Percentiles rank a stretch among this genome's conserved stretches.
Evolutionary conservation across 1,140 invertebrate species (phyloP).

Genomic region (Caenorhabditis inopinata): DNA sequence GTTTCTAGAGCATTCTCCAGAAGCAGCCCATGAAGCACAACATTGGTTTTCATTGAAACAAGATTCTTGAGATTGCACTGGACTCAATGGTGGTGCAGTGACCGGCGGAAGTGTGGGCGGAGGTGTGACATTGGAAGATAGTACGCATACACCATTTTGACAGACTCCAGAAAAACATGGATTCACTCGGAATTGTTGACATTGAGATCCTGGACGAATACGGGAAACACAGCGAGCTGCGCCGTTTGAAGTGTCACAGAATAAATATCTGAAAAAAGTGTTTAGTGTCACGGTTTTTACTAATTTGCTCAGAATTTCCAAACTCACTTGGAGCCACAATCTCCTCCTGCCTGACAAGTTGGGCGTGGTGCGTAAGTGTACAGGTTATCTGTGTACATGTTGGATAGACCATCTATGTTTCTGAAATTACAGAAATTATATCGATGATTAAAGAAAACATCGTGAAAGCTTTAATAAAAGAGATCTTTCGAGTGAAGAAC

Average conservation of each 20-base stretch:
- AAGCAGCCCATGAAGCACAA: constrained; percentile 48
- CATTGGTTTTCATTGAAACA: constrained; percentile 54
- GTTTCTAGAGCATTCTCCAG: constrained; percentile 49
- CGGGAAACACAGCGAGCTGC: constrained; percentile 57
- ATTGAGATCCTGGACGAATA: constrained; percentile 44
- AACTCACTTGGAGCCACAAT: constrained; percentile 60
- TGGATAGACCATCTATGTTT: constrained; percentile 60
- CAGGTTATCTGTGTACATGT: constrained; percentile 62
- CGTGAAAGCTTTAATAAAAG: too few relatives aligned
- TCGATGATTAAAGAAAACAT: background rate
- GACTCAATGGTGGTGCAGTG: constrained; percentile 28
- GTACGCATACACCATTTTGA: constrained; percentile 38
- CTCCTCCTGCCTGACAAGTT: constrained; percentile 43
- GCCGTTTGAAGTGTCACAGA: constrained; percentile 60
- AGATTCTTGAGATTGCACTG: constrained; percentile 35
- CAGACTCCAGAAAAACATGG: constrained; percentile 46
- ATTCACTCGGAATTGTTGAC: constrained; percentile 28
- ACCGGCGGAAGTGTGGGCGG: constrained; percentile 16
- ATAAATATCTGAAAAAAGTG: constrained; percentile 48
- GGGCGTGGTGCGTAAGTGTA: constrained; percentile 62
- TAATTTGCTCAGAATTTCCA: background rate
- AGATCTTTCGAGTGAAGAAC: too few relatives aligned
- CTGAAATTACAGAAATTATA: too few relatives aligned
- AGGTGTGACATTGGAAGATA: background rate
- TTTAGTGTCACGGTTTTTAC: background rate